Evolutionary conservation across 2,113 vertebrate genomes (phyloP).

Genomic region (Saccopteryx leptura): DNA sequence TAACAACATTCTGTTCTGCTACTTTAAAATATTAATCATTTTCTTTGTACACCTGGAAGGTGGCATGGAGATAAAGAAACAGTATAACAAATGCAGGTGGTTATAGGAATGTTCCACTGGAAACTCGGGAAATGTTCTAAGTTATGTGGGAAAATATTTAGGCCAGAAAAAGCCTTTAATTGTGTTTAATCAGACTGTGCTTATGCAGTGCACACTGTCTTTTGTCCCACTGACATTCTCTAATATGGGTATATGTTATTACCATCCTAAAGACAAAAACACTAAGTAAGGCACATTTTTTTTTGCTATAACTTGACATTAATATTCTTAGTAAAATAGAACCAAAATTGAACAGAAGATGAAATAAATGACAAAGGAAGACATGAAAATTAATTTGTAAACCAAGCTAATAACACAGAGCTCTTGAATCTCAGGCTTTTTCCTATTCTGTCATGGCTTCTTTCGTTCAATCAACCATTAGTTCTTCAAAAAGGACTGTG

Average conservation of each 20-base stretch:
- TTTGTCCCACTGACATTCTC: not conserved
- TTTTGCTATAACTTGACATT: not conserved
- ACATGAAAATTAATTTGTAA: not conserved
- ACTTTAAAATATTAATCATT: conserved; percentile 64
- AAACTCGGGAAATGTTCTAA: not conserved
- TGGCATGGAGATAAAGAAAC: conserved; percentile 14
- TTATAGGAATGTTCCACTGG: not conserved
- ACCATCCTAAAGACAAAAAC: conserved; percentile 42
- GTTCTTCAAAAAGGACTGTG: not conserved
- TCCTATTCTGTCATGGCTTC: not conserved
- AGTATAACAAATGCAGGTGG: not conserved
- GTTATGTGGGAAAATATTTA: not conserved
- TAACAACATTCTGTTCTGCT: not conserved
- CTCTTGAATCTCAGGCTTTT: not conserved
- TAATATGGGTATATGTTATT: not conserved
- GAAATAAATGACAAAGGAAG: not conserved
- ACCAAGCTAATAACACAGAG: not conserved
- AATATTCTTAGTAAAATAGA: conserved; percentile 18
- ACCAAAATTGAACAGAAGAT: conserved; percentile 13
- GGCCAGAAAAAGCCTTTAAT: not conserved
- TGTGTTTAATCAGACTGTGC: not conserved
- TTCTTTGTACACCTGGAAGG: conserved; percentile 38
- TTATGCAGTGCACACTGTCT: not conserved
- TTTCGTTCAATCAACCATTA: not conserved
- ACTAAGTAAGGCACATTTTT: not conserved